Conservation (phyloP, 2,113 vertebrate genomes). For the Atherinomorus stipes region DNA sequence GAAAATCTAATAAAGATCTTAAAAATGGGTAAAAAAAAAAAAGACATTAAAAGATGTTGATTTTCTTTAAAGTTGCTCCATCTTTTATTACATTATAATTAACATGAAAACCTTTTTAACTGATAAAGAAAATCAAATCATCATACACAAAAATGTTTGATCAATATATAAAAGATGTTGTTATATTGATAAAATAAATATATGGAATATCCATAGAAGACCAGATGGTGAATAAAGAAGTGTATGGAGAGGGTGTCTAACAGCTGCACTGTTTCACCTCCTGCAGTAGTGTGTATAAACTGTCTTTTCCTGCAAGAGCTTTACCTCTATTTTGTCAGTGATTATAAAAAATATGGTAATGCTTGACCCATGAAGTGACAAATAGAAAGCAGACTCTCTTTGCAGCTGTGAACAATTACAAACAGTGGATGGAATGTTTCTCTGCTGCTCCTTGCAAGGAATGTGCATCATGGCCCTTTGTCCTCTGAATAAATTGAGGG, state of each 20-base stretch:
- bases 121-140: no score
- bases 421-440: constrained; percentile 74
- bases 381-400: constrained; percentile 71
- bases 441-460: constrained; percentile 63
- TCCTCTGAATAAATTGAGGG: constrained; percentile 69
- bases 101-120: no score
- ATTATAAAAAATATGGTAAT: constrained; percentile 63
- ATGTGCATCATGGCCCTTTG: constrained; percentile 75
- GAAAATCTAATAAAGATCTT: no score
- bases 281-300: constrained; percentile 51
- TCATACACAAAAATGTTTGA: no score
- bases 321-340: constrained; percentile 52
- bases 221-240: constrained; percentile 26
- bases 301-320: constrained; percentile 29
- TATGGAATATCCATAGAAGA: constrained; percentile 15
- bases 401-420: constrained; percentile 79
- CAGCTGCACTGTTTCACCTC: constrained; percentile 52
- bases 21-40: no score
- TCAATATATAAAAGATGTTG: no score
- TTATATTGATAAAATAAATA: no score
- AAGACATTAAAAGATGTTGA: no score
- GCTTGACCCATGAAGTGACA: constrained; percentile 75
- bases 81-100: no score
- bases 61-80: no score
- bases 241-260: constrained; percentile 7